Base-by-base conservation (phyloP, 2,113 vertebrate genomes). In the Etheostoma cragini region DNA sequence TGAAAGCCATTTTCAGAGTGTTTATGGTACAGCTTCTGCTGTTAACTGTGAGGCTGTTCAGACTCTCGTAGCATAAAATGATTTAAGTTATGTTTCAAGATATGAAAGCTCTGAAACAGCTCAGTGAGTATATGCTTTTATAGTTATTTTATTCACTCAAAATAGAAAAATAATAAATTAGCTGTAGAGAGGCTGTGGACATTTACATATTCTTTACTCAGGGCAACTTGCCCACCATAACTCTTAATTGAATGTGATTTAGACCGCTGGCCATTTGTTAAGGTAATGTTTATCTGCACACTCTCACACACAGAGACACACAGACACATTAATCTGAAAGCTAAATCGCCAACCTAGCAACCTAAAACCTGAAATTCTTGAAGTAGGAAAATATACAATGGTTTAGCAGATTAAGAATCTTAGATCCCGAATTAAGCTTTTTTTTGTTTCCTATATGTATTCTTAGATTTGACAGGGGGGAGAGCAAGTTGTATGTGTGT, bases 1-100 rank as follows among this genome's bases (percentile, higher is more conserved):
- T 88, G 85, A 87, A 74, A 92, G 81, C 60, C 85, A 91, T 92
- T 91, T 90, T 87, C 84, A 62, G 4, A 26, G 76, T 89, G 87
- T 93, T 92, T 91, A 91, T 78, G 64, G 74, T 83, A 21, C 60
- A 78, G 77, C 76, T 80, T 83, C 76, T 84, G 78, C 84, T 83
- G 30, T 70, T 81, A 69, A 85, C 62, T 74, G 77, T 72, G 33
- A 45, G 26, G 69, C 66, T 49, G 50, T 88, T 69, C 58, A 69
- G 54, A 67, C 45, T 56, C 69, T 30, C 3, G 8, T 19, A 50
- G 58, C 24, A 63, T 71, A 46, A 83, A 71, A 78, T 17, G 15
- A 77, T 74, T 81, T 38, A 26, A 68, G 68, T 69, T 87, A 33
- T 57, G 11, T 74, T 61, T 61, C 21, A 24, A 66, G 45, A 76